Evolutionary conservation across 2,888 invertebrate genomes (phyloP).

Genomic region (Clostera curtula): DNA sequence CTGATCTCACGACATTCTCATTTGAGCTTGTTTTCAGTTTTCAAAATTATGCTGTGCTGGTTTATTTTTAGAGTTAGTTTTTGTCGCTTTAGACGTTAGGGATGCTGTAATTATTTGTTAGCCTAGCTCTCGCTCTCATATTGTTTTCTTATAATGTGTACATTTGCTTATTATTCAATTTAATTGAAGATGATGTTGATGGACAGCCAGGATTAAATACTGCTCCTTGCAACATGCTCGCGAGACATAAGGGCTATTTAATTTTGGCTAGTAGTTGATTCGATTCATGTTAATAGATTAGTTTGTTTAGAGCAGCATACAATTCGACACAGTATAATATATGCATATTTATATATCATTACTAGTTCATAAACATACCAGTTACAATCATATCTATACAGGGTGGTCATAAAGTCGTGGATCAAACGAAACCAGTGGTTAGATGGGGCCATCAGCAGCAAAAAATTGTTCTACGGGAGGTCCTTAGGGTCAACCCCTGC

Average conservation of each 20-base stretch:
- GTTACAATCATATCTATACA: too few relatives aligned
- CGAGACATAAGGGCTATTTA: slow-evolving; percentile 24
- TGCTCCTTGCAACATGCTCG: slow-evolving; percentile 22
- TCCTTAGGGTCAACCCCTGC: too few relatives aligned
- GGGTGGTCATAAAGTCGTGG: too few relatives aligned
- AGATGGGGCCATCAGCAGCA: too few relatives aligned
- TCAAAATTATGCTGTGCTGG: slow-evolving; percentile 51
- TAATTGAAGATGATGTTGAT: slow-evolving; percentile 21
- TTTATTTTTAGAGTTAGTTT: slow-evolving; percentile 47
- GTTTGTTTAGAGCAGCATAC: slow-evolving; percentile 14
- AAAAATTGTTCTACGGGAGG: too few relatives aligned
- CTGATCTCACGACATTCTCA: slow-evolving; percentile 46
- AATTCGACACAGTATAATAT: slow-evolving; percentile 15
- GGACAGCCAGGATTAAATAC: slow-evolving; percentile 30
- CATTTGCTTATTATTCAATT: slow-evolving; percentile 28
- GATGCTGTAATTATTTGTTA: slow-evolving; percentile 42
- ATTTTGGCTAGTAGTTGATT: slow-evolving; percentile 22
- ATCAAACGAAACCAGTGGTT: too few relatives aligned
- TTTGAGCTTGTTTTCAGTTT: slow-evolving; percentile 54
- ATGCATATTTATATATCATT: too few relatives aligned
- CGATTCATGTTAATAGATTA: slow-evolving; percentile 15
- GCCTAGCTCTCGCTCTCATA: slow-evolving; percentile 37
- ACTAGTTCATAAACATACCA: too few relatives aligned
- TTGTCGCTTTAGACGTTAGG: slow-evolving; percentile 44
- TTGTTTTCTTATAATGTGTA: slow-evolving; percentile 30